These are phyloP conservation scores for Poecile atricapillus DNA, from an alignment of 2,113 vertebrate genomes.

Conservation along the genomic window DNA sequence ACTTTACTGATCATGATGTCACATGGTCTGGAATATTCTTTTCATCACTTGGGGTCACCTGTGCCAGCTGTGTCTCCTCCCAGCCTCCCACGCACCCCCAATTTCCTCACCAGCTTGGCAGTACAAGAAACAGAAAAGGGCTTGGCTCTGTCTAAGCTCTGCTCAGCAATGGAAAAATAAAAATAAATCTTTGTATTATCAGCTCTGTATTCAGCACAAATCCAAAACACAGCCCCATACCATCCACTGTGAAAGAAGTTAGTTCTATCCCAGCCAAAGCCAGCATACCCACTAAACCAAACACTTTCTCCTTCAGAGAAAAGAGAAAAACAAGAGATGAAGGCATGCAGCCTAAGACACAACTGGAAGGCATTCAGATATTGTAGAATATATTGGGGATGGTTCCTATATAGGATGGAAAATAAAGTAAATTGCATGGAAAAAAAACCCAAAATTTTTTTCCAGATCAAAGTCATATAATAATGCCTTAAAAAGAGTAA, in stretches of 20 bases:
- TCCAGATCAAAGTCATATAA: neutral
- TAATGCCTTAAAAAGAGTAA: neutral
- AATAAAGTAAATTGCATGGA: neutral
- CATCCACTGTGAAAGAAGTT: neutral
- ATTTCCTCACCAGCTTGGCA: neutral
- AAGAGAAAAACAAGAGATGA: neutral
- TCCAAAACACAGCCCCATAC: neutral
- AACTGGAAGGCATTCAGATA: neutral
- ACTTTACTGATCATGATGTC: neutral
- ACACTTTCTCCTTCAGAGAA: neutral
- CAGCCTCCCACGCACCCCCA: neutral
- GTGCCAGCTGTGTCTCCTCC: neutral
- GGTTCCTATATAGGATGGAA: neutral
- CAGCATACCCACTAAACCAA: neutral
- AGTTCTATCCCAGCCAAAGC: neutral
- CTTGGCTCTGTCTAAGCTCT: neutral
- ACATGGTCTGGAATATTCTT: neutral
- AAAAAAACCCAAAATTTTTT: neutral
- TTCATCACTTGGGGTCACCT: neutral
- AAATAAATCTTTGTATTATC: neutral
- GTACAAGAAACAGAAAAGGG: neutral
- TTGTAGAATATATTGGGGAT: neutral
- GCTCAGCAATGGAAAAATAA: neutral
- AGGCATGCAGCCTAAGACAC: neutral
- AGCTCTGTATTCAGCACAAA: neutral